Percentiles rank a stretch among this genome's conserved stretches.
Evolutionary conservation across 2,797 vertebrate species (phyloP).

Genomic region (Phrynocephalus vlangalii): DNA sequence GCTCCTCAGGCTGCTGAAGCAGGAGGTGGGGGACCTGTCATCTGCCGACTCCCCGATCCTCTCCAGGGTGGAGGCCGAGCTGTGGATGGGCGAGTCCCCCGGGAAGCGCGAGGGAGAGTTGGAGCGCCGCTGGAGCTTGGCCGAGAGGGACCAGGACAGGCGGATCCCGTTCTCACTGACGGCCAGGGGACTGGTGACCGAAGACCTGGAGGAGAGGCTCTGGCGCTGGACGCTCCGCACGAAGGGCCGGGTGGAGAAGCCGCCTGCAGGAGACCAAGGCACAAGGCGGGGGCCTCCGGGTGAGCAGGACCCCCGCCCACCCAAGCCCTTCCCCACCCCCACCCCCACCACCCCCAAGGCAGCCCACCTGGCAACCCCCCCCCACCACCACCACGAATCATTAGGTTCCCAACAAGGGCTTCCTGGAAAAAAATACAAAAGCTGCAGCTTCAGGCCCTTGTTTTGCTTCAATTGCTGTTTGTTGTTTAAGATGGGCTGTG

Average conservation of each 20-base stretch:
- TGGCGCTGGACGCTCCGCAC: constrained; percentile 96
- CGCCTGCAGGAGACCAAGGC: constrained; percentile 80
- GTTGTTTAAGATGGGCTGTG: no score
- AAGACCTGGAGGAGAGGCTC: constrained; percentile 92
- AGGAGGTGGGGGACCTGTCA: constrained; percentile 93
- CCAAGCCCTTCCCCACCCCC: no score
- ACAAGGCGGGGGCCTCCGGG: no score
- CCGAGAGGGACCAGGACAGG: constrained; percentile 93
- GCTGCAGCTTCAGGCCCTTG: no score
- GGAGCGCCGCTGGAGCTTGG: constrained; percentile 93
- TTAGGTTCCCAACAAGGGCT: no score
- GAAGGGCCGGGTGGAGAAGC: constrained; percentile 95
- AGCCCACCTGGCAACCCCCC: fast-evolving
- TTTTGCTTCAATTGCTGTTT: no score
- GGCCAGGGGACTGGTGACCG: constrained; percentile 94
- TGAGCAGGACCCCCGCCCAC: no score
- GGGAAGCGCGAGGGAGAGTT: constrained; percentile 93
- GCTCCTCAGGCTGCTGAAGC: constrained; percentile 87
- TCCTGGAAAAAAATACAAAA: no score
- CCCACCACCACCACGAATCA: not conserved
- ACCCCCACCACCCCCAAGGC: no score
- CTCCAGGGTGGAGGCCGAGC: constrained; percentile 90
- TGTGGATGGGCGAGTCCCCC: constrained; percentile 89
- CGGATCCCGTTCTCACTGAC: constrained; percentile 88
- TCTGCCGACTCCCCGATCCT: constrained; percentile 91